These are phyloP conservation scores for Drosophila suboccidentalis DNA, from an alignment of 2,888 invertebrate species.

Conservation along the genomic window DNA sequence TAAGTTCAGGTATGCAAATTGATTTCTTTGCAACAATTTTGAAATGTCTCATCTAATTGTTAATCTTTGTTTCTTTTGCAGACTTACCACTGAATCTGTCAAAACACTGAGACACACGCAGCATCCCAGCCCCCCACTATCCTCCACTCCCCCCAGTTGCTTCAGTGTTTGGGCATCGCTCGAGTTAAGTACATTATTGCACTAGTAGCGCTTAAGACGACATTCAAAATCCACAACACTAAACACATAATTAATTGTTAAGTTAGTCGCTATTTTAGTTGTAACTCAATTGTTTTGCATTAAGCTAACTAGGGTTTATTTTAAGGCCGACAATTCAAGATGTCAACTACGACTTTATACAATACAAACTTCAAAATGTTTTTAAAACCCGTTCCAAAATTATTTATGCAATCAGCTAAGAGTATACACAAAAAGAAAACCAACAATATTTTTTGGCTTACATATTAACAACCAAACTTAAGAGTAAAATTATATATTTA, in stretches of 20 bases:
- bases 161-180: constrained; percentile 64
- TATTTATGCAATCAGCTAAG: constrained; percentile 54
- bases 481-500: constrained; percentile 44
- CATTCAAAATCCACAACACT: constrained; percentile 68
- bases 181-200: constrained; percentile 73
- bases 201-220: constrained; percentile 73
- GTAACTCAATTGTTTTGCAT: constrained; percentile 70
- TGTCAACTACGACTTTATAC: constrained; percentile 36
- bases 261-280: constrained; percentile 73
- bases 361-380: constrained; percentile 41
- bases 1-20: constrained; percentile 83
- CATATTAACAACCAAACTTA: constrained; percentile 57
- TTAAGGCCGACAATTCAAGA: constrained; percentile 54
- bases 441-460: constrained; percentile 42
- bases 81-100: constrained; percentile 96
- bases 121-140: constrained; percentile 16
- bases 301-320: constrained; percentile 65
- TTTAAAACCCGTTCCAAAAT: constrained; percentile 56
- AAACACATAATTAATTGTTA: constrained; percentile 60
- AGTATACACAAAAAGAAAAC: constrained; percentile 17
- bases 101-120: constrained; percentile 88
- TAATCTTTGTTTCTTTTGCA: constrained; percentile 85
- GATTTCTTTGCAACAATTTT: neutral
- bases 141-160: constrained; percentile 35
- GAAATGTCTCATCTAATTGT: neutral